Base-by-base conservation (phyloP, 2,888 invertebrate genomes). In the Atherix ibis region DNA sequence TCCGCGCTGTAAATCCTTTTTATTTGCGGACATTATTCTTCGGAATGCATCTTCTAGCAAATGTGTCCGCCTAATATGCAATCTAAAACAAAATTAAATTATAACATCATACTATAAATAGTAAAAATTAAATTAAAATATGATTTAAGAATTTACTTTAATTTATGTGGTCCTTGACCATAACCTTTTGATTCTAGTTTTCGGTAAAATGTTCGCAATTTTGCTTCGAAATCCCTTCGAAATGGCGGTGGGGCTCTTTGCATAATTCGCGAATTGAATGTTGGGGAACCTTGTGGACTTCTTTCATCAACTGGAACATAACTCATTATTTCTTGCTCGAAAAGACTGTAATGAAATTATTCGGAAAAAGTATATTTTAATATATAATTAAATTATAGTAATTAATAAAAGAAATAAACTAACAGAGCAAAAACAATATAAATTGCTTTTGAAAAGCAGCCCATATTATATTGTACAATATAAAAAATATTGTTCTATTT, bases 301-400 rank as follows among this genome's bases (percentile, higher is more conserved):
- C 56, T 51, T 45, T 63, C 64, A 44, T 67, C 66, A 45, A 69
- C 67, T 42, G 88, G 92, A 53, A 92, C 84, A 65, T 91, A 92
- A 48, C 89, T 89, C 92, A 94, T 91, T 54, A 94, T 92, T 71
- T 94, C 92, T 70, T 94, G 87, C 64, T 95, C 94, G 69, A 94
- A 92, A 52, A 92, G 75, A 71, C 94, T 94, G 71, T 30, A 69
- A 67, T 43, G 40, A 44, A 45, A 51, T 24, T 27, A 27, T 27
- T 14, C 27, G 18, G 14, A 22, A 16, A 14, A 19, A 22, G 10
- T 8, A 22, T 22, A 22, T 22, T 22, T 22, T 22, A 6, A 22
- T 22, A 22, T 8, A 6, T 22, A 22, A 22, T 22, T 9, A 29
- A 16, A 29, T 14, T 22, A 8, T 22, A 6, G 10, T 22, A 22